Evolutionary conservation across 2,888 invertebrate genomes (phyloP), one percentile per base, ranked within the genome.

Genomic region (Protodeltote pygarga): DNA sequence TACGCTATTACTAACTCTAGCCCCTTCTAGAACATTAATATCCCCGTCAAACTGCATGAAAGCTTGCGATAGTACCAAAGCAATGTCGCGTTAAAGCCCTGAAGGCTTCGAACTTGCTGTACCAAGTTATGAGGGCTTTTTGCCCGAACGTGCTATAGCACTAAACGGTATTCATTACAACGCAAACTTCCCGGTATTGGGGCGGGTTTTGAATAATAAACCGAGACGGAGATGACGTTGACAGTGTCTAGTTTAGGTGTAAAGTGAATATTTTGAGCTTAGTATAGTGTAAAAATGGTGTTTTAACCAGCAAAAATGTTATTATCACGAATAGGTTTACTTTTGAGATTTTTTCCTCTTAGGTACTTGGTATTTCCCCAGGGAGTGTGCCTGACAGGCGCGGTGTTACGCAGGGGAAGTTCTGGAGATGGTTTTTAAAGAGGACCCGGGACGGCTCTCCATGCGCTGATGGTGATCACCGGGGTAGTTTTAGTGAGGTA

Each of bases 91-190:
- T 25, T 33, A 23, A 28, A 47, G 35, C 39, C 23, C 10, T 8
- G 21, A 21, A 47, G 39, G 10, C 42, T 19, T 35, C 32, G 29
- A 39, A 40, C 33, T 49, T 44, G 20, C 27, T 28, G 24, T 28
- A 11, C 11, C 27, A 24, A 49, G 46, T 42, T 50, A 40, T 19
- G 33, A 33, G 32, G 15, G 40, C 21, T 37, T 46, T 37, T 38
- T 38, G 44, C 34, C 29, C 21, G 27, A 35, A 31, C 24, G 24
- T 24, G 32, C 32, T 14, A 10, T 37, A 27, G 16, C 8, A 33
- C 32, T 41, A 33, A 52, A 20, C 33, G 15, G 37, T 29, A 54
- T 49, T 45, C 33, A 32, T 49, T 37, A 46, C 21, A 34, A 8
- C 13, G 29, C n/a, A 46, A 38, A 42, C 16, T 29, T 33, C 25